A percentile compares a stretch with the other conserved stretches of the same genome.
Evolutionary conservation across 2,113 vertebrate species (phyloP).

Genomic region (Mirounga angustirostris): DNA sequence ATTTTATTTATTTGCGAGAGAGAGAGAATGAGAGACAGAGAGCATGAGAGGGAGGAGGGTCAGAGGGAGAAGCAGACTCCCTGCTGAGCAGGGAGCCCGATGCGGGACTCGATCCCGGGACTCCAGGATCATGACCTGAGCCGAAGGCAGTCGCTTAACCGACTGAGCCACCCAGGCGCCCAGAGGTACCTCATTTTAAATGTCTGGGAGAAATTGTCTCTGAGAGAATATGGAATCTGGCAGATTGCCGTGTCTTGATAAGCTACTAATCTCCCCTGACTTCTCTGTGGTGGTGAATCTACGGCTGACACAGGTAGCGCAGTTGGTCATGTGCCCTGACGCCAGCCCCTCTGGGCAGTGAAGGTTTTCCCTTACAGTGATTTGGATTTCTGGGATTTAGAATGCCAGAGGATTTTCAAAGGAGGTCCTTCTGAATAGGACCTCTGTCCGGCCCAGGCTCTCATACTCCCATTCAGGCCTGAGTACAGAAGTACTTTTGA

Average conservation of each 20-base stretch:
- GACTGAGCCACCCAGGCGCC: no score
- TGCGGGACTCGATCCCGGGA: no score
- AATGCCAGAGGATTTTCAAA: conserved; percentile 58
- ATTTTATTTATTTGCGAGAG: no score
- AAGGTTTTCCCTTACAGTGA: not conserved
- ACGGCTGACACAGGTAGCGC: not conserved
- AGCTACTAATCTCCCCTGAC: no score
- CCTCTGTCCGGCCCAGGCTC: conserved; percentile 63
- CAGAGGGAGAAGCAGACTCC: no score
- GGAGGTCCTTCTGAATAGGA: conserved; percentile 67
- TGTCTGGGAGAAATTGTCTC: not conserved
- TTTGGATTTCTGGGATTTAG: conserved; percentile 58
- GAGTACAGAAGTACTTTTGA: conserved; percentile 83
- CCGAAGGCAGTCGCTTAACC: no score
- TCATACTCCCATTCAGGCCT: conserved; percentile 46
- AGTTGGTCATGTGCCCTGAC: not conserved
- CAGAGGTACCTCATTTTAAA: not conserved
- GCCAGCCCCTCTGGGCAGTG: not conserved
- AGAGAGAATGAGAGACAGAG: no score
- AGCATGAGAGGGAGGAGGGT: no score
- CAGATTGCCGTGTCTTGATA: not conserved
- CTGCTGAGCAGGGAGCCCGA: no score
- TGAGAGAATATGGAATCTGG: not conserved
- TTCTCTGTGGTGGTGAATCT: not conserved
- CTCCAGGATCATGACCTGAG: no score